phyloP scores from a whole-genome alignment of 2,797 vertebrate species.

The Morus bassanus region DNA sequence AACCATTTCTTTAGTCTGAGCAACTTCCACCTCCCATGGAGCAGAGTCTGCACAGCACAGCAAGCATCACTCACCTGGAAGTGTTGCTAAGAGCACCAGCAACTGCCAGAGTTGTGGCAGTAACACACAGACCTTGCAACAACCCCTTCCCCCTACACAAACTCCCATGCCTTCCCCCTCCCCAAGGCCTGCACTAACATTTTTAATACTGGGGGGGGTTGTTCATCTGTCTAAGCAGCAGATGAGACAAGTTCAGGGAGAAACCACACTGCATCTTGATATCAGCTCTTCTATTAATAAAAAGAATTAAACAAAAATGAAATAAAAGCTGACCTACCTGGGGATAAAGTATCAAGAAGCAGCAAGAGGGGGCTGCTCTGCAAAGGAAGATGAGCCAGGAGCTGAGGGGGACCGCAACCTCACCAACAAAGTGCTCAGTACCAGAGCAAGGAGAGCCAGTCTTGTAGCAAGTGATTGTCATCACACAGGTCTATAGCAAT shows the following conservation, averaged over 20 bases:
- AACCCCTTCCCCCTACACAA: background rate
- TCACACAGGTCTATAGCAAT: rapidly evolving
- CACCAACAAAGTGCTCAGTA: background rate
- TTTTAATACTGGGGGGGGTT: background rate
- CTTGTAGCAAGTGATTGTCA: rapidly evolving
- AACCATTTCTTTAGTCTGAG: background rate
- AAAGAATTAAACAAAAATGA: background rate
- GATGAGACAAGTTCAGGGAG: background rate
- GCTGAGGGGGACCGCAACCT: rapidly evolving
- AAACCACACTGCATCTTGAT: background rate
- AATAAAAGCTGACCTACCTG: background rate
- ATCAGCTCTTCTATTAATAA: background rate
- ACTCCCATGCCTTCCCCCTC: rapidly evolving
- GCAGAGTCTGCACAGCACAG: background rate
- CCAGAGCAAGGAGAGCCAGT: background rate
- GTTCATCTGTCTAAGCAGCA: background rate
- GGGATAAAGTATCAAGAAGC: background rate
- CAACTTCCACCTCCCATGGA: background rate
- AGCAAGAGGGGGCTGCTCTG: background rate
- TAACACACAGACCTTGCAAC: rapidly evolving
- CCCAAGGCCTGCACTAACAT: background rate
- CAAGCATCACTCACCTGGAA: background rate
- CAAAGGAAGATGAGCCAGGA: background rate
- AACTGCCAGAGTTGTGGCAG: background rate
- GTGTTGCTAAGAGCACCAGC: background rate